Evolutionary conservation across 1,140 invertebrate genomes (phyloP).

Genomic region (Drosophila pandora): DNA sequence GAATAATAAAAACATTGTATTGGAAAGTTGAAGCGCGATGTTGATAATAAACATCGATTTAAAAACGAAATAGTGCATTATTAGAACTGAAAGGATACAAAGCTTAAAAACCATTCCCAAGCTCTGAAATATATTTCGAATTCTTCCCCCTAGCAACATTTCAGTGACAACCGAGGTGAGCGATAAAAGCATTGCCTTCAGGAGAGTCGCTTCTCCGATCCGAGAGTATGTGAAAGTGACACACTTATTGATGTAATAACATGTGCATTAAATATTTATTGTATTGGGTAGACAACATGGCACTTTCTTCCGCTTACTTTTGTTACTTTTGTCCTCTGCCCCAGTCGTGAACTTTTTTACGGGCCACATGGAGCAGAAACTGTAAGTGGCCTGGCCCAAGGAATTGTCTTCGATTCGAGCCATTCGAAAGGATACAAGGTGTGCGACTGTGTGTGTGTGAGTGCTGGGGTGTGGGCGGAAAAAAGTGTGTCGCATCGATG

Average conservation of each 20-base stretch:
- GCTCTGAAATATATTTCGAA: background rate
- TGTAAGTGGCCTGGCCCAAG: conserved; percentile 44
- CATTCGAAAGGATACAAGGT: conserved; percentile 27
- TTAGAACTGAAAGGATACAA: background rate
- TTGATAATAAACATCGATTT: conserved; percentile 57
- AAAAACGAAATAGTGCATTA: conserved; percentile 25
- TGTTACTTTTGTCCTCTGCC: conserved; percentile 1
- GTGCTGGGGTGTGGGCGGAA: conserved; percentile 6
- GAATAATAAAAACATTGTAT: conserved; percentile 47
- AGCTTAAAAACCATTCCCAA: background rate
- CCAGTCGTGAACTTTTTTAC: conserved; percentile 25
- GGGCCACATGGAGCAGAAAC: conserved; percentile 39
- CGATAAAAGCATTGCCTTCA: conserved; percentile 70
- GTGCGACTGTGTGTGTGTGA: background rate
- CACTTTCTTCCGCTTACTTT: conserved; percentile 63
- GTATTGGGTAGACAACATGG: conserved; percentile 78
- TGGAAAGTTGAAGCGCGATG: conserved; percentile 30
- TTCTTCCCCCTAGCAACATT: conserved; percentile 12
- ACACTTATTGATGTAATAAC: conserved; percentile 82
- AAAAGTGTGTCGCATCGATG: conserved; percentile 45
- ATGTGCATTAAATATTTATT: conserved; percentile 82
- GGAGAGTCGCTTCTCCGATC: conserved; percentile 7
- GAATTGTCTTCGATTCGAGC: conserved; percentile 42
- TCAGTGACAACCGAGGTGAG: conserved; percentile 42
- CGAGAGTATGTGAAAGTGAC: conserved; percentile 54